Conservation (phyloP, 2,888 invertebrate genomes). For the Eristalinus sepulchralis region DNA sequence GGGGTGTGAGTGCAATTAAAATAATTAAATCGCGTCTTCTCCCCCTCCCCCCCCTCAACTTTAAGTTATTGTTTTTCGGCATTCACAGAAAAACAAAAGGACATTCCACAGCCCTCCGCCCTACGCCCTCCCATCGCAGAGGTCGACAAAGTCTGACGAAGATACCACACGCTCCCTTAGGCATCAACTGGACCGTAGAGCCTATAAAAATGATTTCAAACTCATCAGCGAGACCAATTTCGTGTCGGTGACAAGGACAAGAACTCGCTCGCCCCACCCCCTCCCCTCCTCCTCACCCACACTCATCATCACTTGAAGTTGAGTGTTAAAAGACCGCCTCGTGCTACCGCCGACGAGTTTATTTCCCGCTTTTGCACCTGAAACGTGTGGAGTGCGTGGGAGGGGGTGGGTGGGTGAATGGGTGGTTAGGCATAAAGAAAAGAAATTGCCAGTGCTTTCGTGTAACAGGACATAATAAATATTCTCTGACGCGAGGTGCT, state of each 20-base stretch:
- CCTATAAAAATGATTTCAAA: slow-evolving; percentile 61
- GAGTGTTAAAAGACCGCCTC: slow-evolving; percentile 3
- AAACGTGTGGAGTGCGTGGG: neutral
- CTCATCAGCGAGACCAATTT: slow-evolving; percentile 24
- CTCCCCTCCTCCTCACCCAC: neutral
- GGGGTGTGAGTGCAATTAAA: slow-evolving; percentile 47
- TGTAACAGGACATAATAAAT: slow-evolving; percentile 71
- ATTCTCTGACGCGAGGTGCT: slow-evolving; percentile 47
- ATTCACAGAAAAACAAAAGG: slow-evolving; percentile 6
- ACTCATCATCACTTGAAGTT: neutral
- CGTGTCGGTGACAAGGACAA: neutral
- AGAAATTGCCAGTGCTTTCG: slow-evolving; percentile 67
- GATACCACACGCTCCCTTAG: slow-evolving; percentile 43
- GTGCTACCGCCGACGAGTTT: neutral
- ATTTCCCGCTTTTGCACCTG: slow-evolving; percentile 57
- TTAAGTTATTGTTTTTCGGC: slow-evolving; percentile 46
- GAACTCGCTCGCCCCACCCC: no score
- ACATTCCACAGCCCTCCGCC: slow-evolving; percentile 34
- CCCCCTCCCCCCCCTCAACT: neutral
- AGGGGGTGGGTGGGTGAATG: neutral
- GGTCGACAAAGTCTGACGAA: no score
- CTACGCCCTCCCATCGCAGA: no score
- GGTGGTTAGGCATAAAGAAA: slow-evolving; percentile 41
- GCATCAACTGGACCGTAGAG: slow-evolving; percentile 58
- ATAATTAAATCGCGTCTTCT: slow-evolving; percentile 53